Percentiles rank a stretch among this genome's conserved stretches.
phyloP scores from a whole-genome alignment of 2,113 vertebrate species.

The Hydrochoerus hydrochaeris region DNA sequence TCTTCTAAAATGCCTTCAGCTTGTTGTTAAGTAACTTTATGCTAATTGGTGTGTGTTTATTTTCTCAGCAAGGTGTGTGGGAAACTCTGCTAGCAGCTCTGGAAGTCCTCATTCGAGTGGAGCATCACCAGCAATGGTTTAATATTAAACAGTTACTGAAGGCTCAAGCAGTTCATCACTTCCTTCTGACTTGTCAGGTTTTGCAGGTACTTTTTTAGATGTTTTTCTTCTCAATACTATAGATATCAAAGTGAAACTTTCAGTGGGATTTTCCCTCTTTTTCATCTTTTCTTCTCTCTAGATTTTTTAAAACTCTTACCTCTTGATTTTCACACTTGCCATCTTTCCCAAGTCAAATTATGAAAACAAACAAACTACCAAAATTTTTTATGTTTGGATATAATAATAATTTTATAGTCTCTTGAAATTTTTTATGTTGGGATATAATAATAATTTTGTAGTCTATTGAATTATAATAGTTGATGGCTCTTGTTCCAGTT shows the following conservation, averaged over 20 bases:
- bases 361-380: not conserved
- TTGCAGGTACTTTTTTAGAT: constrained; percentile 90
- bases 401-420: not conserved
- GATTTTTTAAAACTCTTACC: not conserved
- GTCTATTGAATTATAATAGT: not conserved
- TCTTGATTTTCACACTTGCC: not conserved
- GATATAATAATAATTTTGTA: not conserved
- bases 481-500: not conserved
- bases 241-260: not conserved
- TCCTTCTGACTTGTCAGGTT: constrained; percentile 96
- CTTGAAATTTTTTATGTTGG: constrained; percentile 8
- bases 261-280: not conserved
- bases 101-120: constrained; percentile 94
- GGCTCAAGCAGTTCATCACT: constrained; percentile 94
- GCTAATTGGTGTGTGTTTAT: constrained; percentile 35
- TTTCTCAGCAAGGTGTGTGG: constrained; percentile 94
- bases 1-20: not conserved
- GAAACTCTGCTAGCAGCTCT: constrained; percentile 92
- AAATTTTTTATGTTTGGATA: not conserved
- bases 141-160: constrained; percentile 96
- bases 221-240: not conserved
- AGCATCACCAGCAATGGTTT: constrained; percentile 95
- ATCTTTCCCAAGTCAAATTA: not conserved
- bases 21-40: not conserved
- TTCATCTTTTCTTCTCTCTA: not conserved